A percentile compares a stretch with the other conserved stretches of the same genome.
These are phyloP conservation scores for Octopus sinensis DNA, from an alignment of 1,140 invertebrate species.

Conservation along the genomic window DNA sequence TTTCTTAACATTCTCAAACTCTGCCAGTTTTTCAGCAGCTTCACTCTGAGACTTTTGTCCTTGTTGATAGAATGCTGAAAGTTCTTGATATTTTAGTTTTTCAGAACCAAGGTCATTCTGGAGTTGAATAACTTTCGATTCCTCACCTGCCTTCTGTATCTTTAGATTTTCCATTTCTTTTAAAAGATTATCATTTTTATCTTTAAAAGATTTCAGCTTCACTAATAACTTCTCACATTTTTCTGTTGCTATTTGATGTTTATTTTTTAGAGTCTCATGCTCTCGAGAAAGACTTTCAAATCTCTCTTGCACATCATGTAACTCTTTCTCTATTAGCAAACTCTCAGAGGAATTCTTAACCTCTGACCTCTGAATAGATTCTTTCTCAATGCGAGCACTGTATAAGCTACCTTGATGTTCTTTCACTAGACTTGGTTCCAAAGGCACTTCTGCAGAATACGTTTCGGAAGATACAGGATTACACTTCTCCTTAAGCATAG, in stretches of 20 bases:
- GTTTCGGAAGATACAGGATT: too few species aligned
- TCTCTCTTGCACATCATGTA: constrained; percentile 14
- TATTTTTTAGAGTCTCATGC: constrained; percentile 37
- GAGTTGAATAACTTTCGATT: background rate
- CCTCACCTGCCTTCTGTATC: background rate
- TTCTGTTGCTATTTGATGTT: constrained; percentile 35
- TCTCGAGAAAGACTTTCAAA: constrained; percentile 25
- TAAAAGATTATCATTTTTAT: constrained; percentile 50
- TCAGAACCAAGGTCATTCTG: background rate
- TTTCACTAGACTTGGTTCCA: background rate
- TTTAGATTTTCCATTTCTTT: constrained; percentile 12
- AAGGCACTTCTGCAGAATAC: background rate
- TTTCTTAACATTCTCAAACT: too few species aligned
- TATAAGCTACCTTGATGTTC: background rate
- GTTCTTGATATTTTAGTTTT: background rate
- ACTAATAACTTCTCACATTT: constrained; percentile 53
- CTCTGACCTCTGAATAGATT: background rate
- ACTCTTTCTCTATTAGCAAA: background rate
- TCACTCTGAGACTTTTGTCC: too few species aligned
- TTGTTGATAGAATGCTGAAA: too few species aligned
- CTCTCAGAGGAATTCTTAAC: background rate
- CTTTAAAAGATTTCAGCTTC: constrained; percentile 53
- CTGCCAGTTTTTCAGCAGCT: too few species aligned
- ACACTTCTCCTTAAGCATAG: too few species aligned
- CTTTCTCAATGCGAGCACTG: background rate